A percentile compares a stretch with the other conserved stretches of the same genome.
Conservation (phyloP, 2,113 vertebrate species). For the Dasyprocta punctata region DNA sequence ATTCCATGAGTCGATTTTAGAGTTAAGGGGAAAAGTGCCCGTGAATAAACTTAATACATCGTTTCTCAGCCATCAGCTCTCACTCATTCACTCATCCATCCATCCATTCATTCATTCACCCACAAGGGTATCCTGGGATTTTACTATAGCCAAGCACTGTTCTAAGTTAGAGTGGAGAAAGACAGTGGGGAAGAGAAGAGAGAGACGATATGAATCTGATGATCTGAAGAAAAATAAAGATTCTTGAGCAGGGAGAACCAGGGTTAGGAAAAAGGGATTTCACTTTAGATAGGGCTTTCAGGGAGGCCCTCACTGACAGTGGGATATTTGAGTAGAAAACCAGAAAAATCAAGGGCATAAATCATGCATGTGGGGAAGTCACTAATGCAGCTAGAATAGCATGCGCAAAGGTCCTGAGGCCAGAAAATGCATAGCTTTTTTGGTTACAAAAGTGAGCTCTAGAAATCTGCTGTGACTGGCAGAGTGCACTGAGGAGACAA, state of each 20-base stretch:
- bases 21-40: background rate
- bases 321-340: background rate
- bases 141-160: background rate
- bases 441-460: background rate
- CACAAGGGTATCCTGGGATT: background rate
- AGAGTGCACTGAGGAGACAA: background rate
- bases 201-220: background rate
- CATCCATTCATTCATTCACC: background rate
- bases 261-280: background rate
- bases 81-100: background rate
- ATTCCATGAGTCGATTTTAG: background rate
- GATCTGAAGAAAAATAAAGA: conserved; percentile 27
- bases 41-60: background rate
- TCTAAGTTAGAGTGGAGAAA: background rate
- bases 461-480: background rate
- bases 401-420: background rate
- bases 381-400: background rate
- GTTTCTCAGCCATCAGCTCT: background rate
- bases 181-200: too few relatives aligned
- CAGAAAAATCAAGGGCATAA: background rate
- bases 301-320: background rate
- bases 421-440: background rate
- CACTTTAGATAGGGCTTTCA: background rate
- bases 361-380: background rate
- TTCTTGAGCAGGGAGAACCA: background rate